Evolutionary conservation across 2,113 vertebrate species (phyloP).

Genomic region (Sisor rabdophorus): DNA sequence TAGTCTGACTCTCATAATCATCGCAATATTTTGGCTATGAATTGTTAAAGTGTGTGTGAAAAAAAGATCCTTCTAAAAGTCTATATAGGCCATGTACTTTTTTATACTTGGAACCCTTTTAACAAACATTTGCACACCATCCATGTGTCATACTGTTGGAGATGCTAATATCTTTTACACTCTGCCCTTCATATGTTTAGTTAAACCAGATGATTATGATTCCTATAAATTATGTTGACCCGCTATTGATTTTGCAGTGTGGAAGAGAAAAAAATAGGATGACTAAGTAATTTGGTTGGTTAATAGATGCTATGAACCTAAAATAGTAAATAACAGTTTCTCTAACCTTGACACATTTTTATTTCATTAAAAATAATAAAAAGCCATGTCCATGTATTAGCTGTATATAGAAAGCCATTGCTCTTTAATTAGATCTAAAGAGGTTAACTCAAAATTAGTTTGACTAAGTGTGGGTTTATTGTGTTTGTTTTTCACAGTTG

Average conservation of each 20-base stretch:
- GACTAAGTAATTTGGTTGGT: background rate
- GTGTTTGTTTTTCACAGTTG: background rate
- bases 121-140: conserved; percentile 16
- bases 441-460: background rate
- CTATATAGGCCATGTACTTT: no score
- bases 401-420: background rate
- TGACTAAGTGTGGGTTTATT: background rate
- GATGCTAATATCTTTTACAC: no score
- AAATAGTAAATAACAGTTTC: background rate
- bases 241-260: background rate
- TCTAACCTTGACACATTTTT: background rate
- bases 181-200: conserved; percentile 3
- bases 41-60: conserved; percentile 30
- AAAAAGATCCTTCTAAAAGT: no score
- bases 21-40: no score
- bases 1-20: no score
- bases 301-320: background rate
- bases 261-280: background rate
- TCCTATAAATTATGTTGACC: background rate
- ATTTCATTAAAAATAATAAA: background rate
- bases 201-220: conserved; percentile 5
- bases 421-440: background rate
- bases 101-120: conserved; percentile 35
- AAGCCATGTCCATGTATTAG: background rate
- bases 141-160: background rate